A percentile compares a stretch with the other conserved stretches of the same genome.
These are phyloP conservation scores for Pangasius djambal DNA, from an alignment of 2,797 vertebrate species.

Conservation along the genomic window DNA sequence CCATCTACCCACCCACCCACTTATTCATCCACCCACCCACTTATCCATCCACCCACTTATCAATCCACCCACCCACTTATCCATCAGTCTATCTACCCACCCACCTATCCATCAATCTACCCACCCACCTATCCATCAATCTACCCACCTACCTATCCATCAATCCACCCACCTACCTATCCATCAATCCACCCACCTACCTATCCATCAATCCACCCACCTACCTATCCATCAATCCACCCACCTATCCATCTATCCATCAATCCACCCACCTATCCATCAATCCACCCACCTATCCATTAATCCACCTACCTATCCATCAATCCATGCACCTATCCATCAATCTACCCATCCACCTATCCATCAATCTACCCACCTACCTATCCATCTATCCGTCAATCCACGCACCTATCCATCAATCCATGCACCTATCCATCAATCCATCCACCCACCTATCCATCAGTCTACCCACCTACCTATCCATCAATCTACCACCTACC, in stretches of 20 bases:
- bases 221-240: background rate
- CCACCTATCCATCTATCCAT: fast-evolving
- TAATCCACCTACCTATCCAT: background rate
- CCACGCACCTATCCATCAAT: no score
- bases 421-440: no score
- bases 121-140: background rate
- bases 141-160: fast-evolving
- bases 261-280: background rate
- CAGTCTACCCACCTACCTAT: no score
- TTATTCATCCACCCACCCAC: fast-evolving
- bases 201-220: background rate
- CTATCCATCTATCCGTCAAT: no score
- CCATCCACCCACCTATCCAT: no score
- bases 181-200: fast-evolving
- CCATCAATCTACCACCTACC: no score
- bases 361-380: fast-evolving
- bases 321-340: background rate
- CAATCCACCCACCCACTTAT: background rate
- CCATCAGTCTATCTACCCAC: background rate
- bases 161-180: fast-evolving
- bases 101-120: background rate
- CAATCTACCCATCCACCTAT: background rate
- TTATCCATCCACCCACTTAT: fast-evolving
- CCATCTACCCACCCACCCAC: background rate
- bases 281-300: fast-evolving